These are phyloP conservation scores for Trichopria drosophilae DNA, from an alignment of 2,888 invertebrate species.

Conservation along the genomic window DNA sequence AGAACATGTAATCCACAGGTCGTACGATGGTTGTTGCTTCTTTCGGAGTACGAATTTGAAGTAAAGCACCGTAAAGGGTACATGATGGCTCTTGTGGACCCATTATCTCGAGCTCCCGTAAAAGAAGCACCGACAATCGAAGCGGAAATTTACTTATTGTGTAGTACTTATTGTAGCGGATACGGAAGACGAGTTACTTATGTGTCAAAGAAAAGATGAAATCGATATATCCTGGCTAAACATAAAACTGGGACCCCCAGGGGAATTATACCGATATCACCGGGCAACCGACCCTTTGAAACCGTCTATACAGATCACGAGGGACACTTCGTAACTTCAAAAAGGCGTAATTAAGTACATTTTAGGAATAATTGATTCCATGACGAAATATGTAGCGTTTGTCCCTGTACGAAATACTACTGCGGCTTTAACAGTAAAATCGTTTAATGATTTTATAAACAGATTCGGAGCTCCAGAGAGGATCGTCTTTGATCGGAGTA, in stretches of 20 bases:
- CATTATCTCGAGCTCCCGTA: background rate
- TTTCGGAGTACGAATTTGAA: slow-evolving; percentile 28
- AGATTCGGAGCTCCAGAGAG: background rate
- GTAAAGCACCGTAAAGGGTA: slow-evolving; percentile 24
- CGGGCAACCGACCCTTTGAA: no score
- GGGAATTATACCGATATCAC: no score
- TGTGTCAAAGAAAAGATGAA: no score
- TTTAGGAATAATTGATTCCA: background rate
- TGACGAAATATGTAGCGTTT: background rate
- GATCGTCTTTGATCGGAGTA: slow-evolving; percentile 5
- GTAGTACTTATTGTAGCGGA: background rate
- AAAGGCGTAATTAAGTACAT: background rate
- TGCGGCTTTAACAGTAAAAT: background rate
- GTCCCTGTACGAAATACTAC: background rate
- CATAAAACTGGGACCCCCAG: no score
- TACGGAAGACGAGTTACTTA: background rate
- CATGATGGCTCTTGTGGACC: no score
- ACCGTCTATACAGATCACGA: background rate
- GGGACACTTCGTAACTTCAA: background rate
- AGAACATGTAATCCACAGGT: slow-evolving; percentile 32
- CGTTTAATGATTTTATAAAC: background rate
- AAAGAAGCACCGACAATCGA: no score
- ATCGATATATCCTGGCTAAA: no score
- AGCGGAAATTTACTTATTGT: no score
- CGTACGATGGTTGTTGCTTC: slow-evolving; percentile 22